These are phyloP conservation scores for Carterocephalus palaemon DNA, from an alignment of 2,888 invertebrate species.

Conservation along the genomic window DNA sequence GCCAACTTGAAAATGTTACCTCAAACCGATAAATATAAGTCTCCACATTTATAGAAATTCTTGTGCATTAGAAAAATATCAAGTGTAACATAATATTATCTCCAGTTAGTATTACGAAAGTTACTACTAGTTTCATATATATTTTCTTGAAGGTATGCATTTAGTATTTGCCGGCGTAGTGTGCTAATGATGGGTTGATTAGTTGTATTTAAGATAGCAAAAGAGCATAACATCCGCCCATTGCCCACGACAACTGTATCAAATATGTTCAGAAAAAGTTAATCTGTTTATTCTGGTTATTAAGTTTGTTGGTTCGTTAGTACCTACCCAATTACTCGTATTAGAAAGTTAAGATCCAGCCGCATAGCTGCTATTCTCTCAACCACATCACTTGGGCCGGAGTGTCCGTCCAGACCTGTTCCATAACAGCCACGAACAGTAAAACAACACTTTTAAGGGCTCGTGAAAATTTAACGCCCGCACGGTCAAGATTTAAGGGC, in stretches of 20 bases:
- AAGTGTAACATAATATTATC: too few relatives aligned
- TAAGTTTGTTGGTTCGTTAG: too few relatives aligned
- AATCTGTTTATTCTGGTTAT: too few relatives aligned
- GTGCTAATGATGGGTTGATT: too few relatives aligned
- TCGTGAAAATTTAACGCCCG: constrained; percentile 69
- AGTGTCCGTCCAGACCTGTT: constrained; percentile 44
- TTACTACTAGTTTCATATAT: background rate
- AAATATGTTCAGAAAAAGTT: too few relatives aligned
- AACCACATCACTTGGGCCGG: background rate
- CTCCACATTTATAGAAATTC: constrained; percentile 11
- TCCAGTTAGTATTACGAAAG: background rate
- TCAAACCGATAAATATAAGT: constrained; percentile 21
- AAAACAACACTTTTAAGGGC: constrained; percentile 70
- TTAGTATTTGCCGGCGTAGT: too few relatives aligned
- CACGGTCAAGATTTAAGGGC: constrained; percentile 64
- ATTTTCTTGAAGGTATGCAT: background rate
- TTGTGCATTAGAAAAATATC: too few relatives aligned
- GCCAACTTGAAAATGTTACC: constrained; percentile 20
- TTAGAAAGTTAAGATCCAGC: too few relatives aligned
- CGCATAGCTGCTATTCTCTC: background rate
- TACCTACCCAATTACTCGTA: too few relatives aligned
- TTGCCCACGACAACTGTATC: too few relatives aligned
- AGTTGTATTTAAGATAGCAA: background rate
- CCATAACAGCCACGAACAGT: constrained; percentile 61
- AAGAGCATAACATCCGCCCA: too few relatives aligned